Conservation (phyloP, 2,113 vertebrate species). For the Nothoprocta perdicaria region DNA sequence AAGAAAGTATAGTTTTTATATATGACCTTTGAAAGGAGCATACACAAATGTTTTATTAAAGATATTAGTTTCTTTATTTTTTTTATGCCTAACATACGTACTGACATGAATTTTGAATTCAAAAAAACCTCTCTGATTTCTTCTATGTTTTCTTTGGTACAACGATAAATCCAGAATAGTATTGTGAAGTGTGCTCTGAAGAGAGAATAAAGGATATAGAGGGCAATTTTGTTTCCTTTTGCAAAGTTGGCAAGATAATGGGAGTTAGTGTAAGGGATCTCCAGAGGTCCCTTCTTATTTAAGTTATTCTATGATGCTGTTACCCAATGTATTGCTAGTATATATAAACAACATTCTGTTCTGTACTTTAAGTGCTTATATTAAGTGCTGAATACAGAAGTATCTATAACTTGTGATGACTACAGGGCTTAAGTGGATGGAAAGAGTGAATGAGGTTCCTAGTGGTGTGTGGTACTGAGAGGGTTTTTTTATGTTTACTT, state of each 20-base stretch:
- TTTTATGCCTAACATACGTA: fast-evolving
- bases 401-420: neutral
- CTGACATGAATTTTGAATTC: neutral
- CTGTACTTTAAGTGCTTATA: neutral
- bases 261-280: neutral
- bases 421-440: neutral
- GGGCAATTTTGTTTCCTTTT: neutral
- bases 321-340: neutral
- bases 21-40: neutral
- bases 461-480: neutral
- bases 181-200: neutral
- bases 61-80: neutral
- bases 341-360: neutral
- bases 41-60: neutral
- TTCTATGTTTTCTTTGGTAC: neutral
- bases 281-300: neutral
- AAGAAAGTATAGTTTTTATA: neutral
- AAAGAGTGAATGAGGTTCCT: neutral
- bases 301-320: neutral
- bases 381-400: neutral
- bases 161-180: neutral
- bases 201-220: neutral
- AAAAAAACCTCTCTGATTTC: fast-evolving
- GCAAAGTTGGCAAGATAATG: neutral
- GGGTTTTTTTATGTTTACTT: neutral